These are phyloP conservation scores for Drosophila neonasuta DNA, from an alignment of 2,888 invertebrate genomes.

Conservation along the genomic window DNA sequence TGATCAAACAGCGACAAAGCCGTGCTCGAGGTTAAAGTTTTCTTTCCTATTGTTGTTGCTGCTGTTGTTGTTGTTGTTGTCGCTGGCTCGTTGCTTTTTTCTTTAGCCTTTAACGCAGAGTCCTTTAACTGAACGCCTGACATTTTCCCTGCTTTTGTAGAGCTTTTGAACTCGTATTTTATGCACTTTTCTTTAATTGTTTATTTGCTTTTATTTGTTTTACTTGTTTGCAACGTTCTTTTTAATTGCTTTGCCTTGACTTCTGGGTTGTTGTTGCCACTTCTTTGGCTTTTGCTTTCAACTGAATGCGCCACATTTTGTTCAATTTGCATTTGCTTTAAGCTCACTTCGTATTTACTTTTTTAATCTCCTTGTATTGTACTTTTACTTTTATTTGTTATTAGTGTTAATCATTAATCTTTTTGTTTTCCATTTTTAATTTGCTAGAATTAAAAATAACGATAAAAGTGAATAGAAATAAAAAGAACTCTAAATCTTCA, in stretches of 20 bases:
- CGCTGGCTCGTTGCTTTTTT: conserved; percentile 27
- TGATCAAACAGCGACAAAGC: conserved; percentile 79
- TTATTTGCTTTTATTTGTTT: conserved; percentile 25
- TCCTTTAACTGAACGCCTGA: conserved; percentile 52
- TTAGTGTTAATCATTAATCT: neutral
- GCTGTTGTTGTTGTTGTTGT: conserved; percentile 13
- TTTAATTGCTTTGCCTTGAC: conserved; percentile 24
- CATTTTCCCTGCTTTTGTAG: conserved; percentile 50
- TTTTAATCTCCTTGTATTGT: neutral
- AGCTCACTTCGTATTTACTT: conserved; percentile 3
- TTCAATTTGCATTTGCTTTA: conserved; percentile 18
- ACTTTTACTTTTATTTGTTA: conserved; percentile 1
- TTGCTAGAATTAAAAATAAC: conserved; percentile 6
- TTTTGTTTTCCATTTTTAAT: conserved; percentile 1
- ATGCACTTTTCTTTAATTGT: conserved; percentile 45
- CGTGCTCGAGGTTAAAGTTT: conserved; percentile 58
- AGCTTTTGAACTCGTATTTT: conserved; percentile 26
- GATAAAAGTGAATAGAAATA: neutral
- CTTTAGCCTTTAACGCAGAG: conserved; percentile 46
- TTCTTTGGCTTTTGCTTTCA: conserved; percentile 36
- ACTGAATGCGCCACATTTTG: conserved; percentile 32
- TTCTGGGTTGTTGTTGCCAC: conserved; percentile 35
- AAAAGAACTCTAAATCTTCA: neutral
- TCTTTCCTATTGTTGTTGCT: conserved; percentile 36
- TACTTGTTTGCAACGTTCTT: conserved; percentile 26